Base-by-base conservation (phyloP, 2,113 vertebrate species). In the Astatoreochromis straeleni region DNA sequence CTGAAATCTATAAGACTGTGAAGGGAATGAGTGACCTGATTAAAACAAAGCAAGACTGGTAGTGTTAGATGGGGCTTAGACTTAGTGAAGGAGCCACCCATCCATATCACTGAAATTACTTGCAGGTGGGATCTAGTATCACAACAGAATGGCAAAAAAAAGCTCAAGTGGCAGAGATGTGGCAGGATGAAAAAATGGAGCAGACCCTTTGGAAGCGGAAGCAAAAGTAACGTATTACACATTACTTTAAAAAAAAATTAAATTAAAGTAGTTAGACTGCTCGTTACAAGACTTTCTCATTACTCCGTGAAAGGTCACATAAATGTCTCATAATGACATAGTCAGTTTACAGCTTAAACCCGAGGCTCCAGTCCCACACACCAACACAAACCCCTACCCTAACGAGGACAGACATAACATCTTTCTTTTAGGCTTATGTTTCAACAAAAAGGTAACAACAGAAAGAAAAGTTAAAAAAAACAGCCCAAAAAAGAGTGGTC, bases 201-300 rank as follows among this genome's bases (percentile, higher is more conserved):
- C 31, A 65, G 29, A n/a, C 60, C 17, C 60, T 35, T 65, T 7
- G 9, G 31, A 65, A 65, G 60, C 2, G 0, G 60, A 63, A 63
- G 29, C 2, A 4, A 35, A 65, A 65, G 31, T 38, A 38, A 65
- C 7, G 6, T 35, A 65, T 65, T 65, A 65, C 60, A n/a, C 4
- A 38, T 65, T 38, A 38, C 33, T 65, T 65, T 0, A 33, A 26
- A 60, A 55, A 53, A 19, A 35, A 7, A 35, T n/a, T 1, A 0
- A 38, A 65, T n/a, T 3, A 13, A n/a, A 38, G 33, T 65, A 38
- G 60, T 38, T n/a, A 21, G 60, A 21, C 19, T 38, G 33, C 33
- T 38, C 2, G 0, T 21, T 65, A 38, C 60, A n/a, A 5, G 33
- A 38, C 33, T 65, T 65, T 65, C 19, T 65, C 17, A 7, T 65